Evolutionary conservation across 2,888 invertebrate species (phyloP).

Genomic region (Serripes groenlandicus): DNA sequence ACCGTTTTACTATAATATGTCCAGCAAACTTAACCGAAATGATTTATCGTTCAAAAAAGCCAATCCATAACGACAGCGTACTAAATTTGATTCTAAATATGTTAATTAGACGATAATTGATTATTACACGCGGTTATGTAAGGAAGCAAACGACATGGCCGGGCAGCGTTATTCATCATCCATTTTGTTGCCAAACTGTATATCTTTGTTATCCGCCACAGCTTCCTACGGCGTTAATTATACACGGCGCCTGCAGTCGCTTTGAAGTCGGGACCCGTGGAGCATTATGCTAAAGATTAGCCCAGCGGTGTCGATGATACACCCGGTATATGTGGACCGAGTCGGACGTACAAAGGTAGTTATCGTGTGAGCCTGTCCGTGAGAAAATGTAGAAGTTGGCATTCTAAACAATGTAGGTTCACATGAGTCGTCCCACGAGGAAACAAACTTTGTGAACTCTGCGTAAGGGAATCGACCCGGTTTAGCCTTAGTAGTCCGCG

Average conservation of each 20-base stretch:
- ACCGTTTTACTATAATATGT: no score
- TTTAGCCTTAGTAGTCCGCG: neutral
- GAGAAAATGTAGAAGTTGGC: no score
- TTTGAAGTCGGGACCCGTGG: conserved; percentile 12
- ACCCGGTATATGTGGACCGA: neutral
- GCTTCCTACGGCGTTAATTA: conserved; percentile 7
- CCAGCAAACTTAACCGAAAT: no score
- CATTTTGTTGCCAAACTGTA: conserved; percentile 14
- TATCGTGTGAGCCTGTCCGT: neutral
- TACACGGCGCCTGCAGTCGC: conserved; percentile 17
- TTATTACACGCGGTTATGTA: conserved; percentile 24
- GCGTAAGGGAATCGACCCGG: neutral
- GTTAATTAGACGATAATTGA: conserved; percentile 27
- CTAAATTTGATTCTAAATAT: conserved; percentile 22
- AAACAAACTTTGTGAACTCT: no score
- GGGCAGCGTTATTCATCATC: conserved; percentile 20
- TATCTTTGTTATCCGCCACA: conserved; percentile 1
- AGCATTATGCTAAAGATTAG: conserved; percentile 8
- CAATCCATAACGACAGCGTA: neutral
- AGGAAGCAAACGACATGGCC: conserved; percentile 9
- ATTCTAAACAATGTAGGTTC: no score
- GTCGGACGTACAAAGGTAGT: neutral
- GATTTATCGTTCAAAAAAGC: conserved; percentile 2
- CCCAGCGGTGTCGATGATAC: conserved; percentile 9
- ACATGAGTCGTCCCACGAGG: no score